Evolutionary conservation across 2,113 vertebrate species (phyloP).

Genomic region (Microtus ochrogaster): DNA sequence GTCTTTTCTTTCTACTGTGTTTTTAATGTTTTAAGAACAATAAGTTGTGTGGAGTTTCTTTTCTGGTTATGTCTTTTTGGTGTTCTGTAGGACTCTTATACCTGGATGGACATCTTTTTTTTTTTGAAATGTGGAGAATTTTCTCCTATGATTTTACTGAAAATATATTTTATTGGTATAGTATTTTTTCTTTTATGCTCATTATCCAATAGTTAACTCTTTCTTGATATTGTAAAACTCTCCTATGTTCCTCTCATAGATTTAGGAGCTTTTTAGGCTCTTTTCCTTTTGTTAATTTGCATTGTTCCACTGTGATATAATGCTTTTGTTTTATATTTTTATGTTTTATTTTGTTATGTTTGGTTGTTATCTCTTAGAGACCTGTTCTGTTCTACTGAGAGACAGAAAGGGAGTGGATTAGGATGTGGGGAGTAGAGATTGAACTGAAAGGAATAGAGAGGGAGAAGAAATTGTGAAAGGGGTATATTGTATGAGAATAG

Average conservation of each 20-base stretch:
- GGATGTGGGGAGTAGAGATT: not conserved
- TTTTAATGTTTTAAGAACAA: not conserved
- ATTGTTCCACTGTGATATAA: not conserved
- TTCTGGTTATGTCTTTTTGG: not conserved
- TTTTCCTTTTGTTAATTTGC: not conserved
- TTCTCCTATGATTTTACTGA: not conserved
- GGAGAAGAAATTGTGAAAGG: not conserved
- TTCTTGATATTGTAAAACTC: not conserved
- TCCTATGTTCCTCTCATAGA: not conserved
- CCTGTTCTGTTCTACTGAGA: not conserved
- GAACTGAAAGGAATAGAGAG: too few species aligned
- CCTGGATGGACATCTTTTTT: not conserved
- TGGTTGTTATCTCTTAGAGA: not conserved
- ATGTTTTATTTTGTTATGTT: not conserved
- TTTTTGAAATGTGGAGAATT: not conserved
- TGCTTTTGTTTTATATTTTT: not conserved
- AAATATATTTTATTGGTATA: not conserved
- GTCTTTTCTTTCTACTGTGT: not conserved
- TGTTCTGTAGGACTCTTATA: not conserved
- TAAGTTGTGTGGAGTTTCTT: not conserved
- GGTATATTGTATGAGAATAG: not conserved
- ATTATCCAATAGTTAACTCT: not conserved
- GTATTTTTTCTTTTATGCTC: not conserved
- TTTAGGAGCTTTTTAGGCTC: not conserved
- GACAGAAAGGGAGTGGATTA: not conserved